Evolutionary conservation across 2,113 vertebrate genomes (phyloP), one percentile per base, ranked within the genome.

Genomic region (Hemibagrus wyckioides): DNA sequence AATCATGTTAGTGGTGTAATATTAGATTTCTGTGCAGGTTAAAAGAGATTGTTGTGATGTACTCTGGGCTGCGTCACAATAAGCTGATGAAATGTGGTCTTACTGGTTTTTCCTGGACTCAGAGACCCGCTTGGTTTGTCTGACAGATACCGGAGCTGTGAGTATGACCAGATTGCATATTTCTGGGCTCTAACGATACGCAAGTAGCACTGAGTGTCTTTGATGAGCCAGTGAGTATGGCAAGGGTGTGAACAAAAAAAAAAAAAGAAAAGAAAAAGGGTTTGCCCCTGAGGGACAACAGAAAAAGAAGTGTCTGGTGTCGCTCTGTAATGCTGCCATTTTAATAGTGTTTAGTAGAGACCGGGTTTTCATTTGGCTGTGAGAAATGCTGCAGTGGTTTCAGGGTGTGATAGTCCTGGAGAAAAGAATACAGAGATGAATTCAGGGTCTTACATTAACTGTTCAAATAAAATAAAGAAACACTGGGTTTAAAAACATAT

Each of bases 1-100:
- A 83, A 67, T 36, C 30, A 48, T 69, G 44, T 69, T 33, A 69
- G 61, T 83, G 61, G 28, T 84, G 30, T 69, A 13, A 54, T 54
- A 84, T 52, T 84, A 6, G 48, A 36, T 71, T 84, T 84, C 28
- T 13, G 21, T 67, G 59, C 28, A 50, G 81, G 28, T 48, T 44
- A 33, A 83, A 83, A 83, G 25, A 44, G 39, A 82, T 63, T n/a
- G 50, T 48, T 83, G 36, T 44, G 59, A 82, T 77, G 76, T 79
- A 19, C 28, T 52, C n/a, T 23, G 61, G 67, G 9, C 25, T 84
- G 63, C 21, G 0, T 69, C 39, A 84, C 41, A 50, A 19, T 52
- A 54, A 71, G 21, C 9, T 54, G 44, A 50, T 71, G 19, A 54
- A 84, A 54, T 15, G 48, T 33, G 21, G 10, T 50, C 5, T 23